phyloP scores from a whole-genome alignment of 2,888 invertebrate species.

The Pseudococcus longispinus region DNA sequence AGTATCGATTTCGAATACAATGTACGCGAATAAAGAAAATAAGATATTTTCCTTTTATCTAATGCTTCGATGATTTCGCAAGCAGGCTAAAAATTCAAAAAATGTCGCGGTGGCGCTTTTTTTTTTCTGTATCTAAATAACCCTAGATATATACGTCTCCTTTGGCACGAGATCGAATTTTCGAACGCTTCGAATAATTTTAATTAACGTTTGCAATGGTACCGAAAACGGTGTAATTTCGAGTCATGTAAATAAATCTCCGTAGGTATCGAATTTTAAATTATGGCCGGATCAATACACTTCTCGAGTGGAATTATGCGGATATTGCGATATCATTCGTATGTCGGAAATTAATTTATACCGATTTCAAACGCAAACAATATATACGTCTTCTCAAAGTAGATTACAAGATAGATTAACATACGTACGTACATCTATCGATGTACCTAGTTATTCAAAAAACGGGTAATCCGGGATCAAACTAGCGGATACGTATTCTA shows the following conservation, averaged over 20 bases:
- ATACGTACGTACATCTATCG: neutral
- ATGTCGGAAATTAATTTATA: neutral
- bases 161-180: neutral
- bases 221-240: neutral
- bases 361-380: neutral
- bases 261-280: neutral
- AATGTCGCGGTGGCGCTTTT: neutral
- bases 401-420: neutral
- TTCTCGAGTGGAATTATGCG: neutral
- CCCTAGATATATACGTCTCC: neutral
- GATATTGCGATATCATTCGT: neutral
- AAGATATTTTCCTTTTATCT: neutral
- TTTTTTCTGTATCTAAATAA: neutral
- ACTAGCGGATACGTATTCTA: too few relatives aligned
- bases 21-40: neutral
- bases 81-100: neutral
- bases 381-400: neutral
- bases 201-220: neutral
- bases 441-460: too few relatives aligned
- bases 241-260: neutral
- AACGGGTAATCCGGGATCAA: too few relatives aligned
- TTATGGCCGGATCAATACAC: neutral
- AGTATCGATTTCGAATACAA: slow-evolving; percentile 5
- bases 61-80: neutral
- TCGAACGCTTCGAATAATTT: neutral